Evolutionary conservation across 1,140 invertebrate species (phyloP).

Genomic region (Panagrolaimus sp.): DNA sequence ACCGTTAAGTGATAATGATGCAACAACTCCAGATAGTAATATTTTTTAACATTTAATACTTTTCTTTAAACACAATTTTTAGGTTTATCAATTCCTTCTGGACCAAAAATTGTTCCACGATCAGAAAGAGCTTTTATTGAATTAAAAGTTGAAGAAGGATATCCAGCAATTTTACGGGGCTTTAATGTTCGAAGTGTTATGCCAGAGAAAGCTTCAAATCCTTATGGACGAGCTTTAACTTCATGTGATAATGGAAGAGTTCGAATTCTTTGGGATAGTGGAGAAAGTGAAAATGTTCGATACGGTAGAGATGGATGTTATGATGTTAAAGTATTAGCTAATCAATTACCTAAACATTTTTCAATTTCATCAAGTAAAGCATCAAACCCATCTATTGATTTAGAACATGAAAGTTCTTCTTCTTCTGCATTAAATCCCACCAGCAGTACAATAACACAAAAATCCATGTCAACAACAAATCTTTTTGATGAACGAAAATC

Average conservation of each 20-base stretch:
- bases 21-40: too few relatives aligned
- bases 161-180: neutral
- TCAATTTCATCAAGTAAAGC: neutral
- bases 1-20: too few relatives aligned
- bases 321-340: neutral
- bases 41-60: too few relatives aligned
- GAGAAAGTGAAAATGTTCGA: neutral
- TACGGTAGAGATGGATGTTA: constrained; percentile 63
- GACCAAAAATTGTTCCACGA: too few relatives aligned
- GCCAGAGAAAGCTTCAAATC: neutral
- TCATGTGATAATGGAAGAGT: neutral
- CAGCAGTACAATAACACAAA: neutral
- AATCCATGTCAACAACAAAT: constrained; percentile 58
- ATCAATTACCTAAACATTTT: neutral
- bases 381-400: neutral
- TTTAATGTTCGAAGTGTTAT: neutral
- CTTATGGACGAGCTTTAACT: neutral
- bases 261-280: neutral
- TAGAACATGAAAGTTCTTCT: neutral
- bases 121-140: too few relatives aligned
- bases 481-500: constrained; percentile 46
- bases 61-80: too few relatives aligned
- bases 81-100: too few relatives aligned
- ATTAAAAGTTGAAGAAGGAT: too few relatives aligned
- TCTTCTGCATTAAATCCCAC: neutral